These are phyloP conservation scores for Globia sparganii DNA, from an alignment of 2,888 invertebrate species.

Conservation along the genomic window DNA sequence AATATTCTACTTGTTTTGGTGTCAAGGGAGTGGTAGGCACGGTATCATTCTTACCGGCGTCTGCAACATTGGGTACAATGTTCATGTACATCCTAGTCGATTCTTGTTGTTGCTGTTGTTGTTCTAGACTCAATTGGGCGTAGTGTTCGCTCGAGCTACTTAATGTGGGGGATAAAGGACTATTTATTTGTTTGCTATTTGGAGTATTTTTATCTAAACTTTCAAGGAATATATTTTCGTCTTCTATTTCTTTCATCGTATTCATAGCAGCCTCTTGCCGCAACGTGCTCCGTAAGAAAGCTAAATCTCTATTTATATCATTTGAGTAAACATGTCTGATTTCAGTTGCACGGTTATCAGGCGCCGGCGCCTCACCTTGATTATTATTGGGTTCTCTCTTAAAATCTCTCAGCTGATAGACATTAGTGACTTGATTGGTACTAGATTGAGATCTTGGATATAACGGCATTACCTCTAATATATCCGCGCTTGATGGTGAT, in stretches of 20 bases:
- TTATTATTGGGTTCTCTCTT: constrained; percentile 89
- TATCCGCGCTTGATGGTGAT: constrained; percentile 90
- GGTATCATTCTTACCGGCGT: constrained; percentile 75
- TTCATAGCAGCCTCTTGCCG: constrained; percentile 81
- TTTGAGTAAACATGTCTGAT: constrained; percentile 83
- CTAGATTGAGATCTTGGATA: constrained; percentile 83
- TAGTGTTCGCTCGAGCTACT: constrained; percentile 88
- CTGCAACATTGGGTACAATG: constrained; percentile 79
- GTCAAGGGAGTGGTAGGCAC: constrained; percentile 82
- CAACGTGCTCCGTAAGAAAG: constrained; percentile 82
- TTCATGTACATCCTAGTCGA: constrained; percentile 86
- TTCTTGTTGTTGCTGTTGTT: constrained; percentile 73
- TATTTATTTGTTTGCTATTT: constrained; percentile 67
- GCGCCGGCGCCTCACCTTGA: constrained; percentile 74
- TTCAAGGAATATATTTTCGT: constrained; percentile 83
- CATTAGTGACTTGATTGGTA: constrained; percentile 87
- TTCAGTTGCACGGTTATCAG: constrained; percentile 70
- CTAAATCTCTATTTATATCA: constrained; percentile 86
- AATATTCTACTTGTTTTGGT: constrained; percentile 85
- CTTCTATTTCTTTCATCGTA: constrained; percentile 84
- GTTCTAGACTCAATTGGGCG: constrained; percentile 85
- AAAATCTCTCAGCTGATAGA: constrained; percentile 90
- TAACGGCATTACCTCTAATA: constrained; percentile 89
- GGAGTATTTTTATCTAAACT: constrained; percentile 78
- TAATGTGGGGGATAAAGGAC: constrained; percentile 83